These are phyloP conservation scores for Galaxias olidus DNA, from an alignment of 2,797 vertebrate species.

Conservation along the genomic window DNA sequence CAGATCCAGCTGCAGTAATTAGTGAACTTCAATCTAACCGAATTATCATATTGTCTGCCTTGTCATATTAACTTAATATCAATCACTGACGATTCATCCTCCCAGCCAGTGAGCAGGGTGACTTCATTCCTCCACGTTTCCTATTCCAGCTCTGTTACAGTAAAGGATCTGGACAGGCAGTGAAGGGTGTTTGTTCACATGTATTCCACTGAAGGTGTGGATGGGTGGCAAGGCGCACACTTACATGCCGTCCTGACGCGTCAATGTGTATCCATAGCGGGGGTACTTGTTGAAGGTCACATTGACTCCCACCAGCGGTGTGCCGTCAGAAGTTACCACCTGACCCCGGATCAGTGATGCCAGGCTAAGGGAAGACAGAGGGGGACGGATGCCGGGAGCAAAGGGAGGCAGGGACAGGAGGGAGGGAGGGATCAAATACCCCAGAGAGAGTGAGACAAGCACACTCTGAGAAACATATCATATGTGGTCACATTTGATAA, in stretches of 20 bases:
- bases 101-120: too few relatives aligned
- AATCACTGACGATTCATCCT: not conserved
- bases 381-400: not conserved
- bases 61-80: not conserved
- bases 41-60: not conserved
- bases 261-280: conserved; percentile 87
- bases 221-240: conserved; percentile 46
- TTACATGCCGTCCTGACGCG: conserved; percentile 89
- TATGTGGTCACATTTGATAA: too few relatives aligned
- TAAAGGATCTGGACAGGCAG: too few relatives aligned
- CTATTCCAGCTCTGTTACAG: too few relatives aligned
- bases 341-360: conserved; percentile 88
- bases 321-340: conserved; percentile 87
- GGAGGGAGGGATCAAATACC: not conserved
- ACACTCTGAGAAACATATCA: too few relatives aligned
- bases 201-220: not conserved
- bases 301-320: conserved; percentile 87
- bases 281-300: conserved; percentile 88
- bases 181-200: not conserved
- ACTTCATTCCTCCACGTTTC: too few relatives aligned
- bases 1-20: not conserved
- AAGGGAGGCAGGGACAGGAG: not conserved
- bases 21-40: not conserved
- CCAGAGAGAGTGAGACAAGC: too few relatives aligned
- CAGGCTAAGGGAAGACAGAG: conserved; percentile 65